Base-by-base conservation (phyloP, 2,888 invertebrate species). In the Cylindroiulus punctatus region DNA sequence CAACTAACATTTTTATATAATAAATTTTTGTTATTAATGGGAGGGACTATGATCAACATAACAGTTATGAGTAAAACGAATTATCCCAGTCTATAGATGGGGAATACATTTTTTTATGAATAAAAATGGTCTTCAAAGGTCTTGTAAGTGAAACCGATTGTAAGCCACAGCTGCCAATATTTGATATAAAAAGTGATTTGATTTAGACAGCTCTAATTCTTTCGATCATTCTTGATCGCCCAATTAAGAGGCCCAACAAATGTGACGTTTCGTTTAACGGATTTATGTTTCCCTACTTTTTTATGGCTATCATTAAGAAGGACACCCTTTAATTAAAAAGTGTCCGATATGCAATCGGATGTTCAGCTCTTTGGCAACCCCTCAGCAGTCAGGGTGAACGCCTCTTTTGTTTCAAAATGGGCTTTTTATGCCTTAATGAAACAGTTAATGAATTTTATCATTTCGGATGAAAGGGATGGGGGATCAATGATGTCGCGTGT, bases 361-460 rank as follows among this genome's bases (percentile, higher is more conserved):
- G 8, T 52, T 52, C 4, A 65, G 57, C 22, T 57, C 57, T 7
- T 57, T 57, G 4, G 57, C 57, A n/a, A 57, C 57, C 57, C 57
- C 22, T 26, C 57, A 22, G 1, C 52, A 52, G 22, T 5, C 10
- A 22, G 22, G 22, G 57, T 65, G 1, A 65, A 65, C 57, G 4
- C 57, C 57, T 65, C 57, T 22, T 65, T 65, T 65, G 22, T 65
- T 65, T 65, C 22, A 65, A 65, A 65, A 65, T 65, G 57, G 57
- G 22, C 19, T 65, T 65, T 65, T 26, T 65, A 65, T 65, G 57
- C 57, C 57, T 22, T 65, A 65, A 65, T 65, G 57, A 65, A 65
- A 22, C 57, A 65, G 57, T 65, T 65, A 65, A 65, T 65, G 57
- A 65, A 65, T 65, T 65, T 65, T 22, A 65, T 65, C 22, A 65